Evolutionary conservation across 2,113 vertebrate species (phyloP).

Genomic region (Vireo altiloquus): DNA sequence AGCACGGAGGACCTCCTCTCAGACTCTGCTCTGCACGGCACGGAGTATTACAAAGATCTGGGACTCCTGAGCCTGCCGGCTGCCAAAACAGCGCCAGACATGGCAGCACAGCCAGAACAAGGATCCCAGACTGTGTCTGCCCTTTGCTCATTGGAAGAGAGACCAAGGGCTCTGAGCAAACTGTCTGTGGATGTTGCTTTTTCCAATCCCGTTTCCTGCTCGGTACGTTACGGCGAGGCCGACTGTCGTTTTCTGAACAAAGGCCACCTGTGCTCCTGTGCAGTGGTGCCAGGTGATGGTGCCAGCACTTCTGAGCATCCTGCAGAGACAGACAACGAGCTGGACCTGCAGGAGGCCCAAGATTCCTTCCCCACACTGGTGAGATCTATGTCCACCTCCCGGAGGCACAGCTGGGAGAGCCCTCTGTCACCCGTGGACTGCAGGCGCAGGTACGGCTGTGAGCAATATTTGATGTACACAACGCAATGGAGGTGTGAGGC

Average conservation of each 20-base stretch:
- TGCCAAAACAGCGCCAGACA: neutral
- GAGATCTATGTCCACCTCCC: constrained; percentile 78
- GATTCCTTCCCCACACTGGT: constrained; percentile 75
- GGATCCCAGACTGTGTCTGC: neutral
- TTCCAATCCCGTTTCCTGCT: neutral
- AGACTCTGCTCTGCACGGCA: constrained; percentile 75
- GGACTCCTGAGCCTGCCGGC: constrained; percentile 10
- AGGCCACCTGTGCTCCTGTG: neutral
- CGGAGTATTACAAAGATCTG: constrained; percentile 83
- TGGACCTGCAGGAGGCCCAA: neutral
- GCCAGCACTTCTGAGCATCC: neutral
- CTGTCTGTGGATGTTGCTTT: neutral
- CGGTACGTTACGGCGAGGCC: neutral
- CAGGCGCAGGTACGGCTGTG: constrained; percentile 73
- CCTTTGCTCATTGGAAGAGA: neutral
- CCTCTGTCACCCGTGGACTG: constrained; percentile 77
- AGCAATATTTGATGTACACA: rapidly evolving
- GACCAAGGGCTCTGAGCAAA: neutral
- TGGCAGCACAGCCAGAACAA: neutral
- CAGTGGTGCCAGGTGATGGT: neutral
- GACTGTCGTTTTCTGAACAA: neutral
- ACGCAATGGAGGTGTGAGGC: rapidly evolving
- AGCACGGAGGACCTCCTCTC: constrained; percentile 82
- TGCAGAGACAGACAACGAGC: neutral
- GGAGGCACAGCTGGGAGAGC: constrained; percentile 87